Percentiles rank a stretch among this genome's conserved stretches.
These are phyloP conservation scores for Byasa hedistus DNA, from an alignment of 2,888 invertebrate genomes.

Conservation along the genomic window DNA sequence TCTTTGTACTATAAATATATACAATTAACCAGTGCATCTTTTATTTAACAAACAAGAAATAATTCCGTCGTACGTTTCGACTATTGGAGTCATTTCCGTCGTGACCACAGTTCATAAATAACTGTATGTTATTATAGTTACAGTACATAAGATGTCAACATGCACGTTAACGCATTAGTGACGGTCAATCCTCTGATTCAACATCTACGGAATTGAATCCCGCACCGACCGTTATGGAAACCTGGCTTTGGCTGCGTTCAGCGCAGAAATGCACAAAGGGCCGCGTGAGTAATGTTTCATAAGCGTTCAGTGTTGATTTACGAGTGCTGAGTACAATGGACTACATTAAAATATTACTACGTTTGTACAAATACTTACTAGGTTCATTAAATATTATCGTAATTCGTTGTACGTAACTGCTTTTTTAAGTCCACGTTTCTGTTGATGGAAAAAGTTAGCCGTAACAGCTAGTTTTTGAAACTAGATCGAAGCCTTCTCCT, in stretches of 20 bases:
- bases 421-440: too few relatives aligned
- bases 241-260: slow-evolving; percentile 13
- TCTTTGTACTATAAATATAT: too few relatives aligned
- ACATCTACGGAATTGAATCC: slow-evolving; percentile 39
- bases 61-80: too few relatives aligned
- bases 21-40: too few relatives aligned
- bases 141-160: not conserved
- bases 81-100: not conserved
- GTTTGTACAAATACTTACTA: too few relatives aligned
- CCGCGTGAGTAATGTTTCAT: slow-evolving; percentile 37
- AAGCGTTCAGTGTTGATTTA: slow-evolving; percentile 33
- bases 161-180: slow-evolving; percentile 5
- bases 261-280: slow-evolving; percentile 37
- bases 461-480: too few relatives aligned
- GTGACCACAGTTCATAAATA: not conserved
- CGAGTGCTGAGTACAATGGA: slow-evolving; percentile 23
- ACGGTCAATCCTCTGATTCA: slow-evolving; percentile 39
- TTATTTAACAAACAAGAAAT: too few relatives aligned
- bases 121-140: not conserved
- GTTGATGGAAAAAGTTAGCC: too few relatives aligned
- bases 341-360: slow-evolving; percentile 17
- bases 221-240: slow-evolving; percentile 41
- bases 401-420: too few relatives aligned
- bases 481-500: too few relatives aligned
- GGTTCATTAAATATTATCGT: too few relatives aligned